These are phyloP conservation scores for Varanus komodoensis DNA, from an alignment of 2,113 vertebrate genomes.

Conservation along the genomic window DNA sequence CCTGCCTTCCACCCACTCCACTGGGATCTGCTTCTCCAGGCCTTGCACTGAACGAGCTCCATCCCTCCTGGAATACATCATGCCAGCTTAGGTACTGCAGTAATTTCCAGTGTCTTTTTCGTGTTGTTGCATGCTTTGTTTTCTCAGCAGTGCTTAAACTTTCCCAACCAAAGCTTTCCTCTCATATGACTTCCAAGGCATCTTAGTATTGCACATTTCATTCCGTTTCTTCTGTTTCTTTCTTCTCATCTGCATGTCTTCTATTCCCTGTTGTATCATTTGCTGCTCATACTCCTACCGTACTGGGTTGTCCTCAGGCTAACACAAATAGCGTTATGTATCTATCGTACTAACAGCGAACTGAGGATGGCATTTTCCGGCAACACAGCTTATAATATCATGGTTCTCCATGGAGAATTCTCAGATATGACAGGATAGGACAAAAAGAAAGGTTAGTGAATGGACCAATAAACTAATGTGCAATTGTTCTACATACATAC, in stretches of 20 bases:
- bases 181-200: slow-evolving; percentile 30
- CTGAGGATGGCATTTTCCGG: slow-evolving; percentile 44
- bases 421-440: slow-evolving; percentile 2
- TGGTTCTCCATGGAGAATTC: slow-evolving; percentile 36
- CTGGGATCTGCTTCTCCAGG: too few species aligned
- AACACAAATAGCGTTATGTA: slow-evolving; percentile 59
- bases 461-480: background rate
- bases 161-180: background rate
- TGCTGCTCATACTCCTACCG: slow-evolving; percentile 30
- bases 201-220: slow-evolving; percentile 40
- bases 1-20: too few species aligned
- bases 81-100: background rate
- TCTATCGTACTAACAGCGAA: slow-evolving; percentile 53
- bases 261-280: slow-evolving; percentile 58
- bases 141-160: background rate
- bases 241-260: slow-evolving; percentile 51
- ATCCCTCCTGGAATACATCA: too few species aligned
- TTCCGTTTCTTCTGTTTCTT: slow-evolving; percentile 39
- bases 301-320: slow-evolving; percentile 56
- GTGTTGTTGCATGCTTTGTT: background rate
- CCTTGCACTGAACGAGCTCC: too few species aligned
- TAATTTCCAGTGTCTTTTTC: background rate
- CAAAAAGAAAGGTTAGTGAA: slow-evolving; percentile 8
- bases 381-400: slow-evolving; percentile 47
- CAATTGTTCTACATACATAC: fast-evolving